phyloP scores from a whole-genome alignment of 1,140 invertebrate genomes.

The Drosophila kohkoa region DNA sequence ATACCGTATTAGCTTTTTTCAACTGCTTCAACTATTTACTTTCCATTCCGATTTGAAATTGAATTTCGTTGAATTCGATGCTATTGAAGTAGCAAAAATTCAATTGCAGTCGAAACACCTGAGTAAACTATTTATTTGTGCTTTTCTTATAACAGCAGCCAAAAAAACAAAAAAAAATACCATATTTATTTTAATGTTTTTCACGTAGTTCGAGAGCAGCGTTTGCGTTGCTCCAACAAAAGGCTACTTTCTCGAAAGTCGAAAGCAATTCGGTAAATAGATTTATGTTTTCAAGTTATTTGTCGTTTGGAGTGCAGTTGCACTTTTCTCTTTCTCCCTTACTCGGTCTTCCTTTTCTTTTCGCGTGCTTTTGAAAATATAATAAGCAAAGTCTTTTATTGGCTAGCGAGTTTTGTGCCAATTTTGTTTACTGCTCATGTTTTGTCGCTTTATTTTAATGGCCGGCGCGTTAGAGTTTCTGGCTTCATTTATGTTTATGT shows the following conservation, averaged over 20 bases:
- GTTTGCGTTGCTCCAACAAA: constrained; percentile 14
- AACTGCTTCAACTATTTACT: background rate
- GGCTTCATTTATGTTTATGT: constrained; percentile 73
- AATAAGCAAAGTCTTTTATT: constrained; percentile 49
- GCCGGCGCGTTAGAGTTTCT: constrained; percentile 55
- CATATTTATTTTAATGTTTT: constrained; percentile 52
- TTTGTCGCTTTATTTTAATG: constrained; percentile 81
- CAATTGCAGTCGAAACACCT: constrained; percentile 6
- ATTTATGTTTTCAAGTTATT: constrained; percentile 75
- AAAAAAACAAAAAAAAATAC: background rate
- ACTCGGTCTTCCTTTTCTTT: background rate
- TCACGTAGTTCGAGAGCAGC: constrained; percentile 11
- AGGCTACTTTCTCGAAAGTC: constrained; percentile 12
- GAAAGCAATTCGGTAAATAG: constrained; percentile 57
- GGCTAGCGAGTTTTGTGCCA: constrained; percentile 25
- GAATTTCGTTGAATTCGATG: background rate
- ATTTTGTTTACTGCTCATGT: constrained; percentile 77
- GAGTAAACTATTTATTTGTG: background rate
- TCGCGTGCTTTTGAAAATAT: constrained; percentile 26
- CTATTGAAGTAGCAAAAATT: background rate
- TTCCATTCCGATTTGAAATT: background rate
- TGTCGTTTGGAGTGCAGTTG: constrained; percentile 46
- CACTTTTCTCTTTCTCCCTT: constrained; percentile 9
- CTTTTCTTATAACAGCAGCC: constrained; percentile 4
- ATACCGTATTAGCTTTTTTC: background rate